A percentile compares a stretch with the other conserved stretches of the same genome.
These are phyloP conservation scores for Tethea ocularis DNA, from an alignment of 2,888 invertebrate species.

Conservation along the genomic window DNA sequence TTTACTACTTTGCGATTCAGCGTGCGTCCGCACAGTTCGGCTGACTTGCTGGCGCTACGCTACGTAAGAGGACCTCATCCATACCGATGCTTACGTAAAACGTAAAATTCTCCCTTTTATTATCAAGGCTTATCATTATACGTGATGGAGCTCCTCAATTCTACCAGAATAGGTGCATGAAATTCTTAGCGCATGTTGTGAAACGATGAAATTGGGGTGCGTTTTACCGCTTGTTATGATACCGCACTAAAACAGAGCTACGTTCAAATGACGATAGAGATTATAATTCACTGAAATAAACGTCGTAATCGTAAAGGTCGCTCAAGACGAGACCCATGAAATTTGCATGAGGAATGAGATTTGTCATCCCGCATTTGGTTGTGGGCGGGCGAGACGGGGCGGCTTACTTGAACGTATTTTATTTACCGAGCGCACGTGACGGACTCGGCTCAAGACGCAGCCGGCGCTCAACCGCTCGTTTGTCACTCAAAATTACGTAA, in stretches of 20 bases:
- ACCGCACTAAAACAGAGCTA: slow-evolving; percentile 15
- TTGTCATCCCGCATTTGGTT: slow-evolving; percentile 60
- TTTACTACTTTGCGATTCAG: slow-evolving; percentile 75
- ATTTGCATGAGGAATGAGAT: slow-evolving; percentile 71
- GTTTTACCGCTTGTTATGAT: slow-evolving; percentile 36
- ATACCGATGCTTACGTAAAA: slow-evolving; percentile 51
- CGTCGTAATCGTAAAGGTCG: slow-evolving; percentile 43
- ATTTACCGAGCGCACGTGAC: slow-evolving; percentile 70
- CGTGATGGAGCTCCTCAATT: slow-evolving; percentile 46
- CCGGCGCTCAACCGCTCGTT: slow-evolving; percentile 68
- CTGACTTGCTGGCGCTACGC: slow-evolving; percentile 54
- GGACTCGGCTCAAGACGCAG: slow-evolving; percentile 54
- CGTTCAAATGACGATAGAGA: slow-evolving; percentile 39
- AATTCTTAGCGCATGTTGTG: slow-evolving; percentile 40
- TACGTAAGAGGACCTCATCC: slow-evolving; percentile 47
- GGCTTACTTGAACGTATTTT: slow-evolving; percentile 64
- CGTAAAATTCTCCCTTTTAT: slow-evolving; percentile 47
- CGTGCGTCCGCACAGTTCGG: slow-evolving; percentile 64
- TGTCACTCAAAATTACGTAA: slow-evolving; percentile 67
- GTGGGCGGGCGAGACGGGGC: slow-evolving; percentile 43
- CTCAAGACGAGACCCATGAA: slow-evolving; percentile 49
- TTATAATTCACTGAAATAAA: slow-evolving; percentile 50
- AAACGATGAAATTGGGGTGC: slow-evolving; percentile 20
- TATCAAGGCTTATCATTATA: slow-evolving; percentile 52
- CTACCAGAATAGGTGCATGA: slow-evolving; percentile 49